A percentile compares a stretch with the other conserved stretches of the same genome.
Evolutionary conservation across 2,888 invertebrate species (phyloP).

Genomic region (Lycocerus yunnanus): DNA sequence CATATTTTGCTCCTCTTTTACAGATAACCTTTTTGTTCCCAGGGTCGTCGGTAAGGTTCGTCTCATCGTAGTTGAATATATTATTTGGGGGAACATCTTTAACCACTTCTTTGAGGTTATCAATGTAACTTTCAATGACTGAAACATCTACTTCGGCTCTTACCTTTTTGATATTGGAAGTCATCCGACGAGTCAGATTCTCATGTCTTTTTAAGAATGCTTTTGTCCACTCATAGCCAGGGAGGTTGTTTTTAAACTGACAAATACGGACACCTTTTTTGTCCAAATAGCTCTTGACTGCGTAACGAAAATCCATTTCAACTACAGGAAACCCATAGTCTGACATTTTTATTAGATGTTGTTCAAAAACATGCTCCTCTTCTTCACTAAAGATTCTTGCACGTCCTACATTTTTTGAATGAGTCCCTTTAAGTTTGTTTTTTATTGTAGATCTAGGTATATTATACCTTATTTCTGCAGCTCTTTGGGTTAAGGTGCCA

Average conservation of each 20-base stretch:
- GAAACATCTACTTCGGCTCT: background rate
- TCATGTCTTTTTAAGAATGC: background rate
- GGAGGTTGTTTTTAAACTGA: background rate
- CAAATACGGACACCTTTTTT: constrained; percentile 7
- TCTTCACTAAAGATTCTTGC: too few species aligned
- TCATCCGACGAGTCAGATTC: background rate
- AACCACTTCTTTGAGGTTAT: background rate
- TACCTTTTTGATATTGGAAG: background rate
- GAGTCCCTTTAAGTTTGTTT: too few species aligned
- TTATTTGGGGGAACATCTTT: background rate
- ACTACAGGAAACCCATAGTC: constrained; percentile 22
- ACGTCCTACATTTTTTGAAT: too few species aligned
- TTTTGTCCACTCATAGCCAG: background rate
- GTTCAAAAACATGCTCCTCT: too few species aligned
- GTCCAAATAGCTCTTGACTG: constrained; percentile 20
- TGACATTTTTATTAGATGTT: too few species aligned
- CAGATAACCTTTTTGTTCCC: background rate
- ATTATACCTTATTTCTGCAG: too few species aligned
- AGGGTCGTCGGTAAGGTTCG: background rate
- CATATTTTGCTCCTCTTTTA: constrained; percentile 8
- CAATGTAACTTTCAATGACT: background rate
- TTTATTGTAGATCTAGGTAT: too few species aligned
- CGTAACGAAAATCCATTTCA: constrained; percentile 5
- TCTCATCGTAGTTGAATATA: background rate
- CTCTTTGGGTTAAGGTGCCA: too few species aligned